A percentile compares a stretch with the other conserved stretches of the same genome.
phyloP scores from a whole-genome alignment of 1,140 invertebrate species.

The Chrysomallon squamiferum region DNA sequence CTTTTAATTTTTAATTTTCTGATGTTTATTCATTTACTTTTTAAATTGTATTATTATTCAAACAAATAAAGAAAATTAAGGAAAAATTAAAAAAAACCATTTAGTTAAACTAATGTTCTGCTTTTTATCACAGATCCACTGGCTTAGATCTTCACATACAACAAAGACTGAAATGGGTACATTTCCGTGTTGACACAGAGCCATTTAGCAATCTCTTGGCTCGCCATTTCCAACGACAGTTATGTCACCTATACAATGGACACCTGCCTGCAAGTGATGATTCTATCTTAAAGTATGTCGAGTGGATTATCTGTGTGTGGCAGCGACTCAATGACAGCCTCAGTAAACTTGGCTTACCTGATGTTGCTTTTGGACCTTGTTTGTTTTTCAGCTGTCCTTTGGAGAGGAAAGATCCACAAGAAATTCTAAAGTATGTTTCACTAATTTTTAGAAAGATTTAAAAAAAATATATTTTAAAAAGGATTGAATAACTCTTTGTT shows the following conservation, averaged over 20 bases:
- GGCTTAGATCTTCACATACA: slow-evolving; percentile 56
- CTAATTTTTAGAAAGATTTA: too few species aligned
- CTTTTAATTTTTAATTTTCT: too few species aligned
- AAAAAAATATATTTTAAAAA: too few species aligned
- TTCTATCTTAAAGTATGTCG: slow-evolving; percentile 43
- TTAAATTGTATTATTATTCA: not conserved
- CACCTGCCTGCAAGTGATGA: slow-evolving; percentile 44
- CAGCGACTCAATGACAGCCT: slow-evolving; percentile 59
- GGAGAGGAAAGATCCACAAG: slow-evolving; percentile 43
- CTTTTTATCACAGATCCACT: slow-evolving; percentile 43
- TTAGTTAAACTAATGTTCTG: not conserved
- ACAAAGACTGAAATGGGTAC: slow-evolving; percentile 60
- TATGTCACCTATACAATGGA: slow-evolving; percentile 44
- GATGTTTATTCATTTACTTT: too few species aligned
- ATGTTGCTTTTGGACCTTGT: slow-evolving; percentile 55
- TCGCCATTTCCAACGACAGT: slow-evolving; percentile 49
- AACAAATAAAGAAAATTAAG: not conserved
- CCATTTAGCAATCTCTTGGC: slow-evolving; percentile 53
- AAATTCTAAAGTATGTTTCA: slow-evolving; percentile 51
- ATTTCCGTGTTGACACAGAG: slow-evolving; percentile 56
- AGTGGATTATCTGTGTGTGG: slow-evolving; percentile 60
- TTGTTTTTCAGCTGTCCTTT: slow-evolving; percentile 57
- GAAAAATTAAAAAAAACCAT: not conserved
- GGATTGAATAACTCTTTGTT: too few species aligned
- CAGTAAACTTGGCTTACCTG: slow-evolving; percentile 53